Evolutionary conservation across 2,113 vertebrate genomes (phyloP), one percentile per base, ranked within the genome.

Genomic region (Chamaetylas fuelleborni): DNA sequence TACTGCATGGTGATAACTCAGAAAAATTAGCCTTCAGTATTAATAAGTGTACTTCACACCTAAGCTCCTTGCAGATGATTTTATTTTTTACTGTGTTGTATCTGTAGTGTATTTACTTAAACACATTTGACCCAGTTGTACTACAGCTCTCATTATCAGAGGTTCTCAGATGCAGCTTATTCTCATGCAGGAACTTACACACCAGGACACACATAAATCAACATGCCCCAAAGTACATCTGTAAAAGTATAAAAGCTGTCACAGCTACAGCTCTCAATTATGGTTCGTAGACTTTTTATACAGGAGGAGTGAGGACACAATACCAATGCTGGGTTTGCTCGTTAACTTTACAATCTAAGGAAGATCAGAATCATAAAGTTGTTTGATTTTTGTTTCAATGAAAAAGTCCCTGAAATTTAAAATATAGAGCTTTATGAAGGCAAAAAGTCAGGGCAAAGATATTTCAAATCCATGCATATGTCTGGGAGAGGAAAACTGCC

Each of bases 1-100:
- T 69, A 81, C 65, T n/a, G 19, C 31, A 53, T 28, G n/a, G 11
- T 48, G 82, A 45, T 40, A 86, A 88, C 31, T n/a, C 73, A 58
- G 33, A 92, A 88, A 36, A 92, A 76, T 60, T 65, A 83, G 22
- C 47, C 71, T 92, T 34, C 50, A 60, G 8, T 48, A 88, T 66
- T 38, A 81, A 64, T 34, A 79, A 38, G 19, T 29, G 4, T 26
- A 67, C 43, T 67, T 88, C 48, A 60, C n/a, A 60, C 24, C 4
- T 56, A 56, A 82, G 73, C 2, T 4, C 33, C 57, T 50, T 74
- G 38, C 11, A 70, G 40, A n/a, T 23, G 26, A 56, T 40, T 60
- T 64, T n/a, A 19, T 43, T 73, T 78, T 78, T 73, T 31, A 50
- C 45, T 33, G 34, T 19, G 14, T 31, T 61, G 4, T 45, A 61